Conservation (phyloP, 2,797 vertebrate species). For the Melanogrammus aeglefinus region DNA sequence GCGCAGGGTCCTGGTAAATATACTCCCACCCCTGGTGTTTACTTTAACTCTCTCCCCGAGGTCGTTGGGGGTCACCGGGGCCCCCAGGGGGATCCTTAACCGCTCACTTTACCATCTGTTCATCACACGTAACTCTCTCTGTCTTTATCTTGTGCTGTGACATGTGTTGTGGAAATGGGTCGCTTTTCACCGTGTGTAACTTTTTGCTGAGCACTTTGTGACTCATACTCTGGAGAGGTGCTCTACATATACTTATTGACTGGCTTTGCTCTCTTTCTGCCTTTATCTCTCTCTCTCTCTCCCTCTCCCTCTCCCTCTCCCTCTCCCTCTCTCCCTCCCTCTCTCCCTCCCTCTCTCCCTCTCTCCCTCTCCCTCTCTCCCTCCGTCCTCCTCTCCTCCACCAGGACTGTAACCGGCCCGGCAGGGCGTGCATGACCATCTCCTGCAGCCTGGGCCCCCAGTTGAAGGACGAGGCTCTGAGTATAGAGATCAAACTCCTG, state of each 20-base stretch:
- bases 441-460: slow-evolving; percentile 85
- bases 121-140: slow-evolving; percentile 30
- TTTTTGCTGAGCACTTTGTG: background rate
- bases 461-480: slow-evolving; percentile 85
- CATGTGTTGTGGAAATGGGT: no score
- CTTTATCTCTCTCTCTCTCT: slow-evolving; percentile 6
- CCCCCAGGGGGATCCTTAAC: slow-evolving; percentile 29
- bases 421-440: slow-evolving; percentile 83
- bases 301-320: slow-evolving; percentile 12
- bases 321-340: background rate
- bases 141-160: background rate
- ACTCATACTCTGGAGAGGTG: background rate
- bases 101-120: slow-evolving; percentile 40
- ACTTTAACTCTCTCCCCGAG: background rate
- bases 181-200: background rate
- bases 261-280: no score
- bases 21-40: slow-evolving; percentile 19
- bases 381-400: slow-evolving; percentile 3
- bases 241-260: background rate
- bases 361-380: slow-evolving; percentile 7
- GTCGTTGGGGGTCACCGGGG: background rate
- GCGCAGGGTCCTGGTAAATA: slow-evolving; percentile 92
- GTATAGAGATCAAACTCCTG: slow-evolving; percentile 85
- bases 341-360: background rate
- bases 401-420: slow-evolving; percentile 92